Base-by-base conservation (phyloP, 2,888 invertebrate genomes). In the Holacanthella duospinosa region DNA sequence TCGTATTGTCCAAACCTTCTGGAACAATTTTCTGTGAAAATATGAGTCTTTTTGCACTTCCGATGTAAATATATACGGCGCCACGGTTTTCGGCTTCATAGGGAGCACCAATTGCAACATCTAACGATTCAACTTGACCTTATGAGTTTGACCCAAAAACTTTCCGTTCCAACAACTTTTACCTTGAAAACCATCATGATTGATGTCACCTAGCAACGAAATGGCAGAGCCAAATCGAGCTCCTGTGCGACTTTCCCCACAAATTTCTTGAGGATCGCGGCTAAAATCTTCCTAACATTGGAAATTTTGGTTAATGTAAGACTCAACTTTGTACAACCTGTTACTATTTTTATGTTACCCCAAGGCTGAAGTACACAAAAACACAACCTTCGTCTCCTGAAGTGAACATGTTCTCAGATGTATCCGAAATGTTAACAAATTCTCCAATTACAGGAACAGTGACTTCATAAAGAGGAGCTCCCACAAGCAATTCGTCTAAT, bases 81-180 rank as follows among this genome's bases (percentile, higher is more conserved):
- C 86, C 86, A 54, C 68, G 68, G 0, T 81, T 82, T 27, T 79
- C 77, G 59, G 83, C 78, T 74, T 85, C 85, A 77, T 82, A 84
- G 0, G 85, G 85, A 2, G 85, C 84, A 43, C 84, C 83, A 36
- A 85, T 78, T 1, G 83, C 84, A 29, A 86, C 75, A 75, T 85
- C 85, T 58, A n/a, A 29, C 4, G 9, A 56, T 56, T 6, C 16
- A 21, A n/a, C 26, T 56, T 6, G 19, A 27, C 9, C 6, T 26
- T 56, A 28, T 27, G 29, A 36, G 19, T 6, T 36, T 16, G 16
- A 36, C 36, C 16, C 6, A 36, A 36, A 36, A 6, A 6, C 16
- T 36, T 16, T 16, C 36, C 36, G 16, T 36, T 36, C 9, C 36
- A 36, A 9, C 16, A 36, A 16, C 6, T 60, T 60, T 68, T 77